These are phyloP conservation scores for Pampusana beccarii DNA, from an alignment of 2,113 vertebrate species.

Conservation along the genomic window DNA sequence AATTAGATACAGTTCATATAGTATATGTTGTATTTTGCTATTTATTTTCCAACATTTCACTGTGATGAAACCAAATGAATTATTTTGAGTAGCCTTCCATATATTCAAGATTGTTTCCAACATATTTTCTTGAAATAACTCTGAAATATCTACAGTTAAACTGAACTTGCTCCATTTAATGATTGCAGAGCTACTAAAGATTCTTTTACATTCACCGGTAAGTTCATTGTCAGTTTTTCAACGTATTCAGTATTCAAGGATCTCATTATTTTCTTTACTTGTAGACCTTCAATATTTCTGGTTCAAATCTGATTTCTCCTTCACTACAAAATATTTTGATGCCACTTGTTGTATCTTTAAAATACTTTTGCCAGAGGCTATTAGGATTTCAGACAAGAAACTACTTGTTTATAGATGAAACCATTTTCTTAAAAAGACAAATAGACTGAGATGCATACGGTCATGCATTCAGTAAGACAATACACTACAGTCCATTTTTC, in stretches of 20 bases:
- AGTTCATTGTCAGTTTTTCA: background rate
- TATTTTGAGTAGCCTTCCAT: background rate
- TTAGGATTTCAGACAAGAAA: slow-evolving; percentile 25
- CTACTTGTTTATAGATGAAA: slow-evolving; percentile 14
- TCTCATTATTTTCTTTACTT: background rate
- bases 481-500: background rate
- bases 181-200: background rate
- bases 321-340: slow-evolving; percentile 5
- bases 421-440: slow-evolving; percentile 22
- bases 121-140: background rate
- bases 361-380: slow-evolving; percentile 6
- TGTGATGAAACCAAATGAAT: background rate
- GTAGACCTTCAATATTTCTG: background rate
- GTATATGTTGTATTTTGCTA: background rate
- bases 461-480: background rate
- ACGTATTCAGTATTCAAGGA: background rate
- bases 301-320: background rate
- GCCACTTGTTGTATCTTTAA: background rate
- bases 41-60: background rate
- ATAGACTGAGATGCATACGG: background rate
- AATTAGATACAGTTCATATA: background rate
- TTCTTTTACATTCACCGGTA: background rate
- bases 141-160: background rate
- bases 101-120: background rate
- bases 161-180: background rate